Conservation (phyloP, 1,140 invertebrate species). For the Cataglyphis hispanica region DNA sequence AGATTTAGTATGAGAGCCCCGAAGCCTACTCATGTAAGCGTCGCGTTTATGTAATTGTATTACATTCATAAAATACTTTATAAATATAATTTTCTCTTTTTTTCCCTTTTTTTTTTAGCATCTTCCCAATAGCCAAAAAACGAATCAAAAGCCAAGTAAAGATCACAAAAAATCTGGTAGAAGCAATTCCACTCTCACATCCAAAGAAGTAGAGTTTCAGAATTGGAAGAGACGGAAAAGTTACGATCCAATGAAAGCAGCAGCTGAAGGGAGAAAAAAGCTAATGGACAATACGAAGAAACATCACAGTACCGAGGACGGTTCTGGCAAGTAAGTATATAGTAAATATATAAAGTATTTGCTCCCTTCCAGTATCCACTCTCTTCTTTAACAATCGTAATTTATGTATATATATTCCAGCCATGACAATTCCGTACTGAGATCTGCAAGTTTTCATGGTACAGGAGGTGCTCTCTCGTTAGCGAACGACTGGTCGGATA, state of each 20-base stretch:
- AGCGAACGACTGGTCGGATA: slow-evolving; percentile 79
- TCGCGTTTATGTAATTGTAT: not conserved
- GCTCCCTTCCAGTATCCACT: no score
- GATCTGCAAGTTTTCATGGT: slow-evolving; percentile 88
- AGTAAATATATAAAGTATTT: not conserved
- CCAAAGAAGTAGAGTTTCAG: slow-evolving; percentile 94
- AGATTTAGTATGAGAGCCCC: slow-evolving; percentile 88
- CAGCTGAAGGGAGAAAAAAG: slow-evolving; percentile 92
- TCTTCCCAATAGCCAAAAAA: slow-evolving; percentile 52
- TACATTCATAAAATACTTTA: slow-evolving; percentile 9
- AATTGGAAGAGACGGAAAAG: slow-evolving; percentile 97
- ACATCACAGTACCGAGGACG: slow-evolving; percentile 78
- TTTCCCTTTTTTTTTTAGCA: slow-evolving; percentile 61
- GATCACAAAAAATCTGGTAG: slow-evolving; percentile 81
- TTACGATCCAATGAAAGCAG: slow-evolving; percentile 96
- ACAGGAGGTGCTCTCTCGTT: slow-evolving; percentile 82
- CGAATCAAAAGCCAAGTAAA: slow-evolving; percentile 74
- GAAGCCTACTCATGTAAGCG: slow-evolving; percentile 77
- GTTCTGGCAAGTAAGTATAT: slow-evolving; percentile 69
- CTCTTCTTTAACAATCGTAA: not conserved
- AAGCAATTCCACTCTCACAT: slow-evolving; percentile 89
- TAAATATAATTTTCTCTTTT: slow-evolving; percentile 5
- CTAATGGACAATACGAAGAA: slow-evolving; percentile 83
- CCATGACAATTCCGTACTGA: slow-evolving; percentile 84
- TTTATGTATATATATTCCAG: slow-evolving; percentile 71